Evolutionary conservation across 37 sponge, comb jelly and placozoan species (phyloP), one percentile per base, ranked within the genome.

Genomic region (Hexactinellida sp.): DNA sequence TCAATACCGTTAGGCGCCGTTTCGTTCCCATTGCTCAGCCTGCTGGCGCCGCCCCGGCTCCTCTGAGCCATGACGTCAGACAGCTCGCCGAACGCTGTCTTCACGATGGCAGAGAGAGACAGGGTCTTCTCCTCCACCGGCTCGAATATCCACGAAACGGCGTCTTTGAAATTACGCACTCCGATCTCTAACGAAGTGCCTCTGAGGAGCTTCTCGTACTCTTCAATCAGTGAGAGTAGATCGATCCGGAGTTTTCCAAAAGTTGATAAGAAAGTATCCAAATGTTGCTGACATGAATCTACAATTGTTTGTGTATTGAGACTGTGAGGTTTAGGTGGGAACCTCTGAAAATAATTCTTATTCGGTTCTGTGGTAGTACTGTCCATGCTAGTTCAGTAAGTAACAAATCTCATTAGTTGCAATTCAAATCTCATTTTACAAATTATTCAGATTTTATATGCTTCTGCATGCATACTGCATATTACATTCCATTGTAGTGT

Each of bases 71-170:
- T 63, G 25, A 63, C 13, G 19, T 63, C 76, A 10, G 76, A 63
- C 1, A 63, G 76, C 28, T 63, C 76, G 76, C 76, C 30, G 76
- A 63, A 63, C 34, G 76, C 76, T 25, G 76, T n/a, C 76, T 63
- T 63, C 32, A n/a, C 76, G 25, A 25, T 28, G 13, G 76, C 21
- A 3, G 76, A 63, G 76, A 63, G 76, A 28, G 76, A 63, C 30
- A 63, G 76, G 76, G 28, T 63, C 28, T n/a, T 63, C 3, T 63
- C 76, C 34, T 63, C 30, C 34, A 63, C 76, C 5, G 76, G 76
- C 76, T 63, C 76, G 34, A 63, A 63, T 63, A 63, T 63, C 76
- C 76, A 63, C 25, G 76, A 21, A 23, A 63, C 34, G 3, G 76
- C 13, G 34, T 63, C 76, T 23, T 63, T 63, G 28, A 63, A n/a